Base-by-base conservation (phyloP, 2,797 vertebrate genomes). In the Pyrocephalus nanus region DNA sequence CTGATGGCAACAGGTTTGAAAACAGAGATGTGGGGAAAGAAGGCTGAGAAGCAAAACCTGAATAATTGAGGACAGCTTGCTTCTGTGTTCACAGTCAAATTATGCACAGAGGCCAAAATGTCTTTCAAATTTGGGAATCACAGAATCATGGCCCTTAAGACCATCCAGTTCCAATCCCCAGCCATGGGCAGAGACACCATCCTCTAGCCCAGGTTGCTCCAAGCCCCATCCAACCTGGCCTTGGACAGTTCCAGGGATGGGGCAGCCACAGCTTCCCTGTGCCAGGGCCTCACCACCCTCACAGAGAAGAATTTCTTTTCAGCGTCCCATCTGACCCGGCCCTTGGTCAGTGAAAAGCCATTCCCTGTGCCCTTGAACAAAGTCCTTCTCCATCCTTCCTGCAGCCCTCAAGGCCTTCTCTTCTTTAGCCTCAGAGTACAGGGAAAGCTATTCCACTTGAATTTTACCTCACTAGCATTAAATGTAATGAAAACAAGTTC, bases 91-190 rank as follows among this genome's bases (percentile, higher is more conserved):
- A 30, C 2, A 3, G 27, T 23, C 36, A 43, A 76, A 29, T 69
- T 60, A 18, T 32, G 21, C 5, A 20, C 22, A 85, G 5, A 57
- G 47, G 47, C 22, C 47, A 80, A 75, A 90, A 42, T 60, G 12
- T 21, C 20, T 65, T 45, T 74, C 22, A 60, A 1, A 45, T 72
- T 12, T 20, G 19, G 18, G 29, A 51, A 48, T 53, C 60, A 32
- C 8, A 53, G 58, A 53, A 10, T 36, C 30, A 22, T 47, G 3
- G 25, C 27, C 34, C 11, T 29, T 21, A 48, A 54, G 58, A 9
- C 2, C 15, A 47, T 27, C 10, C 0, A 5, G 2, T 11, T 0
- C 10, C 19, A 51, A 40, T 11, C 16, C 26, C 38, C 17, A 0
- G 11, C 72, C 58, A 8, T 13, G 58, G 8, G 9, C 43, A 82